phyloP scores from a whole-genome alignment of 2,888 invertebrate species.

The Trichogramma dendrolimi region DNA sequence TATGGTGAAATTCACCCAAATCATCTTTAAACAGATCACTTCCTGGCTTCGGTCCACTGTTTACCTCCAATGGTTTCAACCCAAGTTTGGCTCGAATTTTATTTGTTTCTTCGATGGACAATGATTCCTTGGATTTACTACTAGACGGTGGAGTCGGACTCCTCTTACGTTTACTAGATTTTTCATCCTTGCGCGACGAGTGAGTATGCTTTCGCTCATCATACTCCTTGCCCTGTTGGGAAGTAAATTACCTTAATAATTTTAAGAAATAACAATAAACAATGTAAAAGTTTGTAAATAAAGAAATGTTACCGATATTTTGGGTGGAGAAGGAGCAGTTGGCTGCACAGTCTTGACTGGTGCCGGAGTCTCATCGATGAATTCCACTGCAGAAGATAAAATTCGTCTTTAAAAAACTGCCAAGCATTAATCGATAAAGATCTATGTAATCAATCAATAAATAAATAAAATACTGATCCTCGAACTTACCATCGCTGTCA shows the following conservation, averaged over 20 bases:
- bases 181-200: not conserved
- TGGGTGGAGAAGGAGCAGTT: slow-evolving; percentile 47
- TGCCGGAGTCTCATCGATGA: slow-evolving; percentile 49
- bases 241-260: not conserved
- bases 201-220: too few species aligned
- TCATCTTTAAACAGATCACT: slow-evolving; percentile 53
- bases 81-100: slow-evolving; percentile 88
- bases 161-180: slow-evolving; percentile 16
- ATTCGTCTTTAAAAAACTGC: slow-evolving; percentile 27
- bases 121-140: slow-evolving; percentile 54
- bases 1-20: slow-evolving; percentile 80
- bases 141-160: slow-evolving; percentile 38
- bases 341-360: slow-evolving; percentile 38
- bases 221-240: too few species aligned
- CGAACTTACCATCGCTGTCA: slow-evolving; percentile 49
- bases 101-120: slow-evolving; percentile 83
- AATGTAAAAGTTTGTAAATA: not conserved
- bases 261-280: not conserved
- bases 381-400: slow-evolving; percentile 42
- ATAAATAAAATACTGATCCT: not conserved
- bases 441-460: slow-evolving; percentile 1
- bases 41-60: slow-evolving; percentile 39
- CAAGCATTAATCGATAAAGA: not conserved
- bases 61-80: slow-evolving; percentile 81
- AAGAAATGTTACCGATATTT: slow-evolving; percentile 36